phyloP scores from a whole-genome alignment of 2,888 invertebrate genomes.

The Nowickia ferox region DNA sequence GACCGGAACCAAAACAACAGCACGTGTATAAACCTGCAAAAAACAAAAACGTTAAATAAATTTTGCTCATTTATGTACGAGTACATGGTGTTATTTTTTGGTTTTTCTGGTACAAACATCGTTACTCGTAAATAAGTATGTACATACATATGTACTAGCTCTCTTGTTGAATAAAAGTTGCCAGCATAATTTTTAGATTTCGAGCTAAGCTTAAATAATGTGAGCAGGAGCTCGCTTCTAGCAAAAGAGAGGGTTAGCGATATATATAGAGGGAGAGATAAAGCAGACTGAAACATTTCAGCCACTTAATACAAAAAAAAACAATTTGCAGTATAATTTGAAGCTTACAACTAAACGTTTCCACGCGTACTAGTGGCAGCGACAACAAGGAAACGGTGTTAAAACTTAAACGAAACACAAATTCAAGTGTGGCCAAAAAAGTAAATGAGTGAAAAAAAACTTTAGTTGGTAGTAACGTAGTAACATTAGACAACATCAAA shows the following conservation, averaged over 20 bases:
- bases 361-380: conserved; percentile 16
- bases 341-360: conserved; percentile 33
- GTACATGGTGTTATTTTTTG: not conserved
- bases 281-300: conserved; percentile 33
- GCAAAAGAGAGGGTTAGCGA: not conserved
- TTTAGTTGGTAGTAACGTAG: conserved; percentile 66
- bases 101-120: not conserved
- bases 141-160: not conserved
- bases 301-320: conserved; percentile 29
- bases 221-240: not conserved
- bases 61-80: conserved; percentile 4
- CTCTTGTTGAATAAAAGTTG: not conserved
- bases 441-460: conserved; percentile 45
- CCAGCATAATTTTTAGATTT: conserved; percentile 20
- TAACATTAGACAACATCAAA: conserved; percentile 61
- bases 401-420: conserved; percentile 24
- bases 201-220: conserved; percentile 9
- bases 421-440: conserved; percentile 55
- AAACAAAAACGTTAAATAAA: not conserved
- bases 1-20: conserved; percentile 23
- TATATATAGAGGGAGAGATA: not conserved
- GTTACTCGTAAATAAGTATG: no score
- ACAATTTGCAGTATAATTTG: conserved; percentile 19
- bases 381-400: conserved; percentile 49
- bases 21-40: conserved; percentile 47